These are phyloP conservation scores for Enteromius viviparus DNA, from an alignment of 2,797 vertebrate species.

Conservation along the genomic window DNA sequence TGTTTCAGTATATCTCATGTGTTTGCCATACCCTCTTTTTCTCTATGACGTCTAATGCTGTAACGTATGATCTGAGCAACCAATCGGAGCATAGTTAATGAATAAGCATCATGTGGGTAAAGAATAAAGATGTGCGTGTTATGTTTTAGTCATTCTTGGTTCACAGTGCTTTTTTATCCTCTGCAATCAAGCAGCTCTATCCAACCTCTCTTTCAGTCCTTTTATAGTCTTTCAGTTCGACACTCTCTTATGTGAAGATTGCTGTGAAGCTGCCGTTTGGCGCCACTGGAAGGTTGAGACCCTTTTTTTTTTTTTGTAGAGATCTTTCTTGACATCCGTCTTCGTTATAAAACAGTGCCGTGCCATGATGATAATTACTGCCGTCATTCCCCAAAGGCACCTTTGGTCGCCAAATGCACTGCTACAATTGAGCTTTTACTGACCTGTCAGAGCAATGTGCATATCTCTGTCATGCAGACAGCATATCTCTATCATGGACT, in stretches of 20 bases:
- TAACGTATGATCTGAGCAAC: not conserved
- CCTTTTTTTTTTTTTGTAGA: not conserved
- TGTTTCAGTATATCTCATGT: not conserved
- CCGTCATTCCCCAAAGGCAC: constrained; percentile 36
- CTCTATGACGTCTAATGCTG: not conserved
- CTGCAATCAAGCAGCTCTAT: not conserved
- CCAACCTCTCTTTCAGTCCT: not conserved
- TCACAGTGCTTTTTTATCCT: not conserved
- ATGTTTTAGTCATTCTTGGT: not conserved
- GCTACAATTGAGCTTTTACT: constrained; percentile 36
- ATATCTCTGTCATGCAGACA: constrained; percentile 34
- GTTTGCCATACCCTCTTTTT: not conserved
- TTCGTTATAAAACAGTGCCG: constrained; percentile 14
- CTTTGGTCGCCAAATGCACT: constrained; percentile 25
- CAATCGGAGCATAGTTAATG: not conserved
- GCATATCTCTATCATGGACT: constrained; percentile 29
- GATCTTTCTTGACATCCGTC: constrained; percentile 51
- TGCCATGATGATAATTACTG: constrained; percentile 46
- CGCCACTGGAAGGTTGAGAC: constrained; percentile 8
- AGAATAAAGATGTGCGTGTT: not conserved
- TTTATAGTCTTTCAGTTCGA: constrained; percentile 18
- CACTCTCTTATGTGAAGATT: constrained; percentile 13
- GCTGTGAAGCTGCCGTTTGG: not conserved
- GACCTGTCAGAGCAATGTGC: constrained; percentile 39
- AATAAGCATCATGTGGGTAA: not conserved